Base-by-base conservation (phyloP, 53 echinoderm and acorn worm genomes). In the Echinometra lucunter region DNA sequence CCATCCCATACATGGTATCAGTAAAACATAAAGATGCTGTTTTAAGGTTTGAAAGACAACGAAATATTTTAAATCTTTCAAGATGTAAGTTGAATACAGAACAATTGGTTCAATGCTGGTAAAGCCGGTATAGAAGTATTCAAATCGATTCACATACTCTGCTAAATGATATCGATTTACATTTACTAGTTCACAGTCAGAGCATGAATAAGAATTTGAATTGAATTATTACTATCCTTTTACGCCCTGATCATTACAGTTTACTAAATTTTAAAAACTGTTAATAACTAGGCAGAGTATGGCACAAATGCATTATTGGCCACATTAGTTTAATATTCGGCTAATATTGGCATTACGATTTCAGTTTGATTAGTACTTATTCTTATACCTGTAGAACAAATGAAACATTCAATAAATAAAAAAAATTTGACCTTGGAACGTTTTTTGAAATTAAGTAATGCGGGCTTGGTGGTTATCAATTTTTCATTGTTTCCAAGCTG, bases 81-180 rank as follows among this genome's bases (percentile, higher is more conserved):
- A 85, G 85, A 85, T 85, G 85, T 27, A 85, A 49, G 45, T 45
- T 85, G 85, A 85, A 85, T 85, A 85, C 85, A 85, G 45, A 85
- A n/a, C 4, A 78, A 4, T 78, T 0, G 4, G 5, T 78, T 78
- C 23, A 42, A 78, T 78, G 42, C 6, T 21, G 44, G 6, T 11
- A 78, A 42, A 38, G 78, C 2, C 23, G 38, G n/a, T 35, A 32
- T 72, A 35, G 0, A 35, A 35, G 32, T 72, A 72, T 35, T 72
- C 32, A 34, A 72, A 72, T 72, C 72, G 9, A 28, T 35, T 28
- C n/a, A 3, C 28, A 35, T 40, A 6, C 2, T 21, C 38, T 42
- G 42, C 19, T 40, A 78, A 78, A 12, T 72, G 10, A 72, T 72
- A 28, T 72, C 5, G 25, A 35, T 28, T 72, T 16, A 72, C 34